These are phyloP conservation scores for Zaprionus capensis DNA, from an alignment of 1,140 invertebrate genomes.

Conservation along the genomic window DNA sequence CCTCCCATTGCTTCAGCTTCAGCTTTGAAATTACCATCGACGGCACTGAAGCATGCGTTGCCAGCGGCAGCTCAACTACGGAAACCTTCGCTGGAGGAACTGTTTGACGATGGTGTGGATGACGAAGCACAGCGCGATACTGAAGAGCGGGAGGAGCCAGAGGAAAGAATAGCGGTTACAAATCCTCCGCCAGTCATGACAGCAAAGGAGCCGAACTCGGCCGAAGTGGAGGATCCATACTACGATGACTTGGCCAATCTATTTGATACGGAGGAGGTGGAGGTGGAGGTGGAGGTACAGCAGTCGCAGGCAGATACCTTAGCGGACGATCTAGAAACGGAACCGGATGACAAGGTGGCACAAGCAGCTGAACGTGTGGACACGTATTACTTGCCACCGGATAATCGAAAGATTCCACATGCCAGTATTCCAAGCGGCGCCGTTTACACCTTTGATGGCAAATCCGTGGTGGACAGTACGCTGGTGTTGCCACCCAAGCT, in stretches of 20 bases:
- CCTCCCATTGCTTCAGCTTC: conserved; percentile 22
- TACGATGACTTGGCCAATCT: conserved; percentile 50
- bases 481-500: conserved; percentile 86
- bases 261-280: conserved; percentile 51
- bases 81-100: conserved; percentile 78
- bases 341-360: conserved; percentile 86
- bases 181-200: not conserved
- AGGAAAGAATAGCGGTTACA: conserved; percentile 9
- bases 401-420: conserved; percentile 84
- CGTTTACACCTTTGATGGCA: conserved; percentile 90
- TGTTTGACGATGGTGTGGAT: conserved; percentile 36
- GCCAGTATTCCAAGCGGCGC: conserved; percentile 84
- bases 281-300: conserved; percentile 23
- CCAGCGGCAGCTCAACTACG: conserved; percentile 54
- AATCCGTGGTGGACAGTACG: conserved; percentile 87
- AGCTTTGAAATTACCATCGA: conserved; percentile 56
- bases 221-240: conserved; percentile 23
- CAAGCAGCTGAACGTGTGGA: conserved; percentile 89
- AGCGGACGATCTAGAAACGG: conserved; percentile 64
- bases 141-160: conserved; percentile 21
- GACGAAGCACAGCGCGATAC: conserved; percentile 23
- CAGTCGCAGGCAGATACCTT: conserved; percentile 20
- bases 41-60: conserved; percentile 56
- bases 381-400: conserved; percentile 89
- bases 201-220: conserved; percentile 9